Base-by-base conservation (phyloP, 2,888 invertebrate species). In the Pediacus dermestoides region DNA sequence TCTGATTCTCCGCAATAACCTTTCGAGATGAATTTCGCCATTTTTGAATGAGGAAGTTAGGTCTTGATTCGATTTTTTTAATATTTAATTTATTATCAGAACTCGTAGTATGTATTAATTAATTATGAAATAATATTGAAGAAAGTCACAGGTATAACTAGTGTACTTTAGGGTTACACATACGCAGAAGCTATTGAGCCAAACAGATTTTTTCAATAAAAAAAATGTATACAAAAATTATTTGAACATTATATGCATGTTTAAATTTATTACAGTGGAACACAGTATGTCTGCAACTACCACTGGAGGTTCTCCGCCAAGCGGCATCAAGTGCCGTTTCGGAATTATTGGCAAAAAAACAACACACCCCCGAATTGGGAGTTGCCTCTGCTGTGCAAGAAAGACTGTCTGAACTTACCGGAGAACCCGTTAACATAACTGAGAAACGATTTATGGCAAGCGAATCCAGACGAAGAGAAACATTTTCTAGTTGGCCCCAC, bases 401-500 rank as follows among this genome's bases (percentile, higher is more conserved):
- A 70, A 78, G 92, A 34, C 76, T 90, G 30, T 87, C 85, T 41
- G 86, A 87, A 69, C 76, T 90, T 60, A 72, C 85, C 59, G 71
- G 67, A 15, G 69, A 69, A 42, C 64, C 68, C 36, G 72, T 70
- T 34, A 68, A 68, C 47, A 70, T 71, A 34, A 65, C 70, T 16
- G 76, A 77, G 50, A 71, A 80, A 41, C 74, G 77, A 34, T 71
- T 78, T 16, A 94, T 95, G 94, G 91, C 89, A 66, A 91, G 90
- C 48, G 95, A 95, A 70, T 88, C 89, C 0, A 88, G 90, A 44
- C 75, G 95, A 27, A 78, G 88, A 53, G 85, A 91, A 63, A 93
- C 95, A 0, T 95, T 95, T 70, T 83, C 84, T 50, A 82, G 88
- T 61, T 95, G 94, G 95, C 94, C 94, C 2, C 94, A 94, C 63